Percentiles rank a stretch among this genome's conserved stretches.
phyloP scores from a whole-genome alignment of 2,797 vertebrate species.

The Takifugu ocellatus region DNA sequence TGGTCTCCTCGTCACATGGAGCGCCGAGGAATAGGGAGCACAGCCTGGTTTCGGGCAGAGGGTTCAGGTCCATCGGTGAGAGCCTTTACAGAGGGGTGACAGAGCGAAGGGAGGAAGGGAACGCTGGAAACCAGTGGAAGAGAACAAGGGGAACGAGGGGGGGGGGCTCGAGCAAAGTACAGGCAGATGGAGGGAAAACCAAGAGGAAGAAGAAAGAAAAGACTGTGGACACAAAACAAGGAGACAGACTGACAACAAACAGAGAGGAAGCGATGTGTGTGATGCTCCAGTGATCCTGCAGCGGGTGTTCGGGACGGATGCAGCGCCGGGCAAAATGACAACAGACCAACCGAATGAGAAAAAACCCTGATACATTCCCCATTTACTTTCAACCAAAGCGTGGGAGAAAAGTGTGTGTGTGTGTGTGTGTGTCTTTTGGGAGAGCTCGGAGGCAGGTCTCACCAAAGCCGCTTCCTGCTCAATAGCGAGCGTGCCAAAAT shows the following conservation, averaged over 20 bases:
- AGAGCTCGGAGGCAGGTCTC: slow-evolving; percentile 37
- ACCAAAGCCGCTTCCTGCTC: slow-evolving; percentile 58
- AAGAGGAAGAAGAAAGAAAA: slow-evolving; percentile 25
- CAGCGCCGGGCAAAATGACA: slow-evolving; percentile 12
- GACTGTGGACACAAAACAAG: slow-evolving; percentile 21
- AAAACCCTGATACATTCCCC: slow-evolving; percentile 1
- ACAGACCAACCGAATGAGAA: not conserved
- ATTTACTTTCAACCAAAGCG: slow-evolving; percentile 5
- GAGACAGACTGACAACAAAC: slow-evolving; percentile 13
- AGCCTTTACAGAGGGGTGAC: slow-evolving; percentile 77
- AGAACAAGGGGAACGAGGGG: slow-evolving; percentile 42
- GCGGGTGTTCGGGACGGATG: slow-evolving; percentile 33
- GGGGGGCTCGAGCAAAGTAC: slow-evolving; percentile 18
- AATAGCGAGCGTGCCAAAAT: slow-evolving; percentile 56
- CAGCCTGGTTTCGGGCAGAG: slow-evolving; percentile 60
- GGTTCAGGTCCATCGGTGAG: slow-evolving; percentile 67
- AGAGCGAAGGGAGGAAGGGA: slow-evolving; percentile 62
- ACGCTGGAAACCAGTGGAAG: slow-evolving; percentile 59
- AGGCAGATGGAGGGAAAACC: slow-evolving; percentile 29
- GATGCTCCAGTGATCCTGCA: slow-evolving; percentile 35
- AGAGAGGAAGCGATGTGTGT: slow-evolving; percentile 29
- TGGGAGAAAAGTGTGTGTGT: not conserved
- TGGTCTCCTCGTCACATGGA: slow-evolving; percentile 69
- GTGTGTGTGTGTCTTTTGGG: slow-evolving; percentile 7
- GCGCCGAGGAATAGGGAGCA: slow-evolving; percentile 53